Evolutionary conservation across 2,888 invertebrate genomes (phyloP), one percentile per base, ranked within the genome.

Genomic region (Cartodere bifasciata): DNA sequence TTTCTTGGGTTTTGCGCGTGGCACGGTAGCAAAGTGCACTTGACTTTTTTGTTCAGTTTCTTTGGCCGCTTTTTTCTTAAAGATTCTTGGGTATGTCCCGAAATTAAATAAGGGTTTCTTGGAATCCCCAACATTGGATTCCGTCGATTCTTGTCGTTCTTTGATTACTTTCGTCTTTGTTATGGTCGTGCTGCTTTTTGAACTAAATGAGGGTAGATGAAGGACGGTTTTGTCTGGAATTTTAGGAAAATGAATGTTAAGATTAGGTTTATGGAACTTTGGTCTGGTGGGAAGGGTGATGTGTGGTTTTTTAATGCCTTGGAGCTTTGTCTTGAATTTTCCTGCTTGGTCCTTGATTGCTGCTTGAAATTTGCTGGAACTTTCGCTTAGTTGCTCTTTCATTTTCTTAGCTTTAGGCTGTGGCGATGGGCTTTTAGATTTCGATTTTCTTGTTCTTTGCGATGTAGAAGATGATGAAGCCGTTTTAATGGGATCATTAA

Each of bases 51-150:
- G n/a, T n/a, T n/a, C n/a, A n/a, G 28, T 37, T 20, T 35, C 33
- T 23, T 32, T 31, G 17, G 24, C 24, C 7, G 35, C 27, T 31
- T 50, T 50, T 38, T 45, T 49, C 31, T 47, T 50, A 46, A 77
- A 74, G 41, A 85, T 67, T 44, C 84, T 70, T 1, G 86, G 86
- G 52, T 80, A 84, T 0, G 86, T 85, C 44, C 74, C 72, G 40
- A 80, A 75, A 56, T 81, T 80, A 49, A 83, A 79, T 40, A 69
- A 64, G 43, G 68, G 70, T 46, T 68, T 72, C 44, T 68, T 69
- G 26, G 64, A 64, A 23, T 67, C 64, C 26, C 65, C 65, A 13
- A 57, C 60, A 16, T 63, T 61, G 4, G 67, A 64, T 44, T 68
- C 66, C 23, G 68, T 70, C 31, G 64, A 62, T 32, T 54, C 51